These are phyloP conservation scores for Pocillopora meandrina DNA, from an alignment of 92 coral and sea anemone genomes.

Conservation along the genomic window DNA sequence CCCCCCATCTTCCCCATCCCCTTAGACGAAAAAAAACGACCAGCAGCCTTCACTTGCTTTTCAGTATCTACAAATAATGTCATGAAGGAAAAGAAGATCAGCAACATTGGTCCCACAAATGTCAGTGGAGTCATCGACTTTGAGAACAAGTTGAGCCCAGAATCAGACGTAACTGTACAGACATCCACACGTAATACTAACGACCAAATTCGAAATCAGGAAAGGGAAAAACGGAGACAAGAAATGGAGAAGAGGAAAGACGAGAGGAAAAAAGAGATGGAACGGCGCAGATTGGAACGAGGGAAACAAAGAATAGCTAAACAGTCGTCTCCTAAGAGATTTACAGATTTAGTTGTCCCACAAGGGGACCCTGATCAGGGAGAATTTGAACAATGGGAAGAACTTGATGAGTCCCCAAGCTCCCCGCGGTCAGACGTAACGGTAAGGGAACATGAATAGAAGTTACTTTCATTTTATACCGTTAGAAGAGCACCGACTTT, in stretches of 20 bases:
- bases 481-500: no score
- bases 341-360: constrained; percentile 29
- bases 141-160: constrained; percentile 54
- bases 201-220: constrained; percentile 46
- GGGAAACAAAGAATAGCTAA: constrained; percentile 44
- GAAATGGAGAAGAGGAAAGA: constrained; percentile 73
- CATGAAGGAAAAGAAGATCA: constrained; percentile 36
- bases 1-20: no score
- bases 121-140: constrained; percentile 68
- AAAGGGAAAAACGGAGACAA: constrained; percentile 55
- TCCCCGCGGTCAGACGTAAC: constrained; percentile 47
- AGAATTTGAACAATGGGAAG: constrained; percentile 72
- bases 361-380: constrained; percentile 42
- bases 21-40: no score
- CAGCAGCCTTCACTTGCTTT: no score
- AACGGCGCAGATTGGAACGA: constrained; percentile 56
- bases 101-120: constrained; percentile 59
- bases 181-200: constrained; percentile 7
- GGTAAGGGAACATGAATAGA: constrained; percentile 12
- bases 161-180: constrained; percentile 13
- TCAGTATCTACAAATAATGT: constrained; percentile 17
- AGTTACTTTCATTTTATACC: no score
- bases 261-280: constrained; percentile 70
- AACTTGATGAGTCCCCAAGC: constrained; percentile 38
- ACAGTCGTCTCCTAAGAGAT: constrained; percentile 17